Conservation (phyloP, 2,888 invertebrate genomes). For the Artemia sinica region DNA sequence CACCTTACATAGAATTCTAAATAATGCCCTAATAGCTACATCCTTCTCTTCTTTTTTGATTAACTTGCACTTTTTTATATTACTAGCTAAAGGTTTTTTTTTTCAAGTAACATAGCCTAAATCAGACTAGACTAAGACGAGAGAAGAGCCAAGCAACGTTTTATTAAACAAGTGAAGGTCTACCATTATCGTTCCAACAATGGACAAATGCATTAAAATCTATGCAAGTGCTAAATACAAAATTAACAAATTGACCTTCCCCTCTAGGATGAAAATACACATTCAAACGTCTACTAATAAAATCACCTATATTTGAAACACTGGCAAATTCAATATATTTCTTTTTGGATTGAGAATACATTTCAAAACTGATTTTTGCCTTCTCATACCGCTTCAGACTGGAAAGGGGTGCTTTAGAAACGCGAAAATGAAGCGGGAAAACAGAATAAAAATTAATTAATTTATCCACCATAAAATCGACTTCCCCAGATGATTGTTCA, state of each 20-base stretch:
- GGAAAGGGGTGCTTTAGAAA: conserved; percentile 44
- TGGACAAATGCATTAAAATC: conserved; percentile 56
- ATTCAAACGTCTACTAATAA: conserved; percentile 56
- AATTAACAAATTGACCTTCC: conserved; percentile 44
- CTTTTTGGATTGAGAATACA: conserved; percentile 48
- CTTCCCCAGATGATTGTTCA: not conserved
- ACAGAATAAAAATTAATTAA: conserved; percentile 29
- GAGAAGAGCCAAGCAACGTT: no score
- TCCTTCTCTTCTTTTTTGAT: no score
- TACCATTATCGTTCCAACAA: conserved; percentile 32
- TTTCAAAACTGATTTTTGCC: conserved; percentile 48
- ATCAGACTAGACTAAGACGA: no score
- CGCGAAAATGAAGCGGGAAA: conserved; percentile 48
- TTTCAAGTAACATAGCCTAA: no score
- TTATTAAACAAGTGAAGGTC: not conserved
- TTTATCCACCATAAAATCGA: not conserved
- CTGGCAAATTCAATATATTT: conserved; percentile 54
- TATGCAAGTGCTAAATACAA: conserved; percentile 53
- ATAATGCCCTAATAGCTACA: no score
- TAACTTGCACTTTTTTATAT: no score
- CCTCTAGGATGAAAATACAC: conserved; percentile 41
- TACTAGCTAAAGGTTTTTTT: no score
- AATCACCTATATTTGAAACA: conserved; percentile 51
- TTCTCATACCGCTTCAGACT: conserved; percentile 46
- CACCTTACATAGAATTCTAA: no score